Conservation (phyloP, 1,140 invertebrate species). For the Caenorhabditis inopinata region DNA sequence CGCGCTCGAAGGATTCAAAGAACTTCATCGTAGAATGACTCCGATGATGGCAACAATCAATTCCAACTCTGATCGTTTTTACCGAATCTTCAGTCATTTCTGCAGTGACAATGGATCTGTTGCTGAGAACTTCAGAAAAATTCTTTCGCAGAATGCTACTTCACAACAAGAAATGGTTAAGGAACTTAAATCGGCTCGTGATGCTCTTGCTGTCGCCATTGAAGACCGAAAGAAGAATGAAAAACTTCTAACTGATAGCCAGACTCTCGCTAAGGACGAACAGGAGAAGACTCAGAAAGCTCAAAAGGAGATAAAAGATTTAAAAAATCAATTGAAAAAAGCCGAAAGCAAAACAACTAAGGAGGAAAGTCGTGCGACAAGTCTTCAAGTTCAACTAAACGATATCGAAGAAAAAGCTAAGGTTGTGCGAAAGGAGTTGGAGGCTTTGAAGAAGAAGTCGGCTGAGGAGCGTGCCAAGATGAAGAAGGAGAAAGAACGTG, state of each 20-base stretch:
- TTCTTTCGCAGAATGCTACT: background rate
- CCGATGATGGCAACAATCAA: background rate
- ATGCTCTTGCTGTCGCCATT: background rate
- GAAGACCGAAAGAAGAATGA: background rate
- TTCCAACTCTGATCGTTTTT: background rate
- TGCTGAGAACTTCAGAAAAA: background rate
- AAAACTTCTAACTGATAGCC: background rate
- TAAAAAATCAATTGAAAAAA: background rate
- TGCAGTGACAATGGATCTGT: background rate
- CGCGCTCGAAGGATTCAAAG: slow-evolving; percentile 6
- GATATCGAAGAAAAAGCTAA: slow-evolving; percentile 37
- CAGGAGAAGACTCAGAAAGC: background rate
- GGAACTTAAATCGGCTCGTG: background rate
- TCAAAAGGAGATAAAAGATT: slow-evolving; percentile 12
- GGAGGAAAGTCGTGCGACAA: slow-evolving; percentile 3
- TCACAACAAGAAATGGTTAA: background rate
- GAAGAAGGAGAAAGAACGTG: slow-evolving; percentile 37
- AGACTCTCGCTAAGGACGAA: background rate
- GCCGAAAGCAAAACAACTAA: slow-evolving; percentile 34
- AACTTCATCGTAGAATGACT: background rate
- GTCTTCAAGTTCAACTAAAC: background rate
- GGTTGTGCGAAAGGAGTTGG: slow-evolving; percentile 30
- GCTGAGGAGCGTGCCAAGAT: slow-evolving; percentile 34
- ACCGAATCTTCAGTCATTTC: background rate
- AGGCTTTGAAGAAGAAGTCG: slow-evolving; percentile 38